Base-by-base conservation (phyloP, 1,140 invertebrate species). In the Ridgeia piscesae region DNA sequence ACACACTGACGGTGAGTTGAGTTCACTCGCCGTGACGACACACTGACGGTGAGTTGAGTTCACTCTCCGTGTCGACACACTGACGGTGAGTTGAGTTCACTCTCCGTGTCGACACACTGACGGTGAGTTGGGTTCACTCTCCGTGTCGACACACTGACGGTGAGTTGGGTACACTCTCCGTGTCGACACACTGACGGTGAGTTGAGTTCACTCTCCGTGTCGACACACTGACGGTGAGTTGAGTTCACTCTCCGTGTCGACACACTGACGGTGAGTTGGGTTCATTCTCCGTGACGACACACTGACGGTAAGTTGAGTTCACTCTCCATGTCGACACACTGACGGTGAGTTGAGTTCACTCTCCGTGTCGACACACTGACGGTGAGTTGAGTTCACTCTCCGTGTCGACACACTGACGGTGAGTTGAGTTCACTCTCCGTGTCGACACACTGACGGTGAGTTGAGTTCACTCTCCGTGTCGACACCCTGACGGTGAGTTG, bases 401-500 rank as follows among this genome's bases (percentile, higher is more conserved):
- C 11, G 11, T 42, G 42, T 4, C 42, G 89, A 89, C 33, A 89
- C 34, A 35, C 50, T 11, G 42, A 90, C 33, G 93, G 93, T 93
- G 33, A 34, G 48, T 89, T 21, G 88, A 21, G 27, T 6, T 42
- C 42, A 42, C 42, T 42, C 42, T 42, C 4, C 11, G 11, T 42
- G 42, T 4, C 42, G 89, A 89, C 33, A 89, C 34, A 35, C 50
- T 11, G 42, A 90, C 33, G 93, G 93, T 93, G 33, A 34, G 48
- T 89, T 21, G 88, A 21, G 27, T 6, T 42, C 42, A 42, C 42
- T 42, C 42, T 42, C 4, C 11, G 11, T 42, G 42, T 4, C 42
- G 89, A 89, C 33, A 89, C 89, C 33, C 50, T 11, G 42, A 90
- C 33, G 93, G 93, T 93, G 33, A 34, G 48, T 89, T 21, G 88